A percentile compares a stretch with the other conserved stretches of the same genome.
phyloP scores from a whole-genome alignment of 1,140 invertebrate genomes.

The Cydia pomonella region DNA sequence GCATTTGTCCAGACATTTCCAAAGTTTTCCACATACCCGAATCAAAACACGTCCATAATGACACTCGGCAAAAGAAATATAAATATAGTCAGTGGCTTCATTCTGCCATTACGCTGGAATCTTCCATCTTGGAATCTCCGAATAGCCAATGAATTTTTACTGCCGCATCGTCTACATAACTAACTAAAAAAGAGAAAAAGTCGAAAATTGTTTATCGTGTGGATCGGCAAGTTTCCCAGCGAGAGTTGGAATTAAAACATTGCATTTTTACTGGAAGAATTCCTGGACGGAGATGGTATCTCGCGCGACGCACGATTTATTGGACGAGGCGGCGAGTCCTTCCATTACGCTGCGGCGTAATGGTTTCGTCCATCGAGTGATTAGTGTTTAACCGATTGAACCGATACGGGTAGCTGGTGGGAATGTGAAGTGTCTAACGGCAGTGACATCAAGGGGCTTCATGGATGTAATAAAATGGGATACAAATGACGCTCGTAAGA shows the following conservation, averaged over 20 bases:
- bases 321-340: constrained; percentile 41
- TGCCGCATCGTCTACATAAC: constrained; percentile 47
- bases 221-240: constrained; percentile 51
- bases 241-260: constrained; percentile 67
- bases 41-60: constrained; percentile 8
- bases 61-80: constrained; percentile 34
- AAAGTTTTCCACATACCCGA: constrained; percentile 10
- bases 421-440: constrained; percentile 10
- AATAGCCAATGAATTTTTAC: constrained; percentile 58
- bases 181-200: constrained; percentile 38
- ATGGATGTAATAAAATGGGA: not conserved
- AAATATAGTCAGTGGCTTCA: constrained; percentile 49
- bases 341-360: constrained; percentile 23
- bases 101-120: constrained; percentile 47
- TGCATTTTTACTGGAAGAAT: constrained; percentile 56
- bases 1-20: constrained; percentile 4
- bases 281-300: constrained; percentile 54
- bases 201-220: constrained; percentile 48
- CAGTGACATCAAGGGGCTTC: not conserved
- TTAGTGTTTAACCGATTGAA: constrained; percentile 9
- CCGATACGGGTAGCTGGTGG: constrained; percentile 3
- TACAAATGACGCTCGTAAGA: not conserved
- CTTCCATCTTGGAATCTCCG: constrained; percentile 47
- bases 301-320: constrained; percentile 54
- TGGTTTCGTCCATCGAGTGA: constrained; percentile 19